Base-by-base conservation (phyloP, 2,888 invertebrate species). In the Xylocampa areola region DNA sequence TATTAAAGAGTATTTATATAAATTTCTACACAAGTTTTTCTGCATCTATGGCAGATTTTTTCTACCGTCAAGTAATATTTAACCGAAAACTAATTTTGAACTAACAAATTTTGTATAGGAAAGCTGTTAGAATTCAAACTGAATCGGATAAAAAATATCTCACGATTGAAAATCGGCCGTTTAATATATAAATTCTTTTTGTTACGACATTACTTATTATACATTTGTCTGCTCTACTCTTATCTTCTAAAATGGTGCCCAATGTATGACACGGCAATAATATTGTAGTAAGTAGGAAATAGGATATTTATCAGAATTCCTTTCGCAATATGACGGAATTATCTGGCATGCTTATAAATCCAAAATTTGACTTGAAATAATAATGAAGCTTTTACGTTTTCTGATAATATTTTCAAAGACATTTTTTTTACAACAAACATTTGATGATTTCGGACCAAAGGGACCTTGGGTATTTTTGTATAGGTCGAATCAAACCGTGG, bases 211-310 rank as follows among this genome's bases (percentile, higher is more conserved):
- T n/a, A n/a, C n/a, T n/a, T n/a, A n/a, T n/a, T n/a, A n/a, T 72
- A 25, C 36, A 49, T 50, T 50, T 37, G 21, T 55, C 55, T 71
- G 52, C 47, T 72, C 41, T 59, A 68, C 53, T 67, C 69, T 62
- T 64, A 70, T 76, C 73, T 77, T 74, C 66, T 51, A 68, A 76
- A 77, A 84, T 81, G 83, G 84, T 85, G 84, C 84, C 82, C 81
- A 78, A 76, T 78, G 73, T 84, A 84, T 79, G 63, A 72, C 76
- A 82, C 82, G 84, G 88, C 86, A 86, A 87, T 87, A 86, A 87
- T 87, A 86, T 85, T 84, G 79, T 84, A 82, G 74, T 70, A 73
- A 73, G 61, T 79, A 74, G 68, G 41, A 63, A 58, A 66, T 73
- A 68, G 70, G 59, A 67, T 71, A 69, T 49, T 53, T 60, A 62